Evolutionary conservation across 1,140 invertebrate species (phyloP), one percentile per base, ranked within the genome.

Genomic region (Arctopsyche grandis): DNA sequence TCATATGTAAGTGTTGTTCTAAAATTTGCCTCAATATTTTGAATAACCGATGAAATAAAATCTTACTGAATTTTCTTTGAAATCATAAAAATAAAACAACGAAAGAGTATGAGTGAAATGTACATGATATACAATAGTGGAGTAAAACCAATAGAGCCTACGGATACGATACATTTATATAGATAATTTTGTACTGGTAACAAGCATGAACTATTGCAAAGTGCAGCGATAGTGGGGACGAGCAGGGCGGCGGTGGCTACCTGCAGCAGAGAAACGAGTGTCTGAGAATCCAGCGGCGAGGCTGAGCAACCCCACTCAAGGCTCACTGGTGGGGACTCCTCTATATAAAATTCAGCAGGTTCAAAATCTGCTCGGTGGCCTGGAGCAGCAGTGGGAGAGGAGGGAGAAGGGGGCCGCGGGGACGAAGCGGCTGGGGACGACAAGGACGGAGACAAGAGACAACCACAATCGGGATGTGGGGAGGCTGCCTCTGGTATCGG

Each of bases 301-400:
- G 60, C 74, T 60, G 71, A 69, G 85, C 84, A 90, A 89, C 89
- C 89, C 86, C 91, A 91, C 85, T 89, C 91, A 85, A 92, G 88
- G 85, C 92, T 93, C 84, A 91, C 92, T 56, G 92, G 92, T 86
- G 93, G 87, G 75, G 94, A 95, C 85, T 95, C 95, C 84, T 96
- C 94, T 88, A 96, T 94, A 89, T 95, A 96, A 91, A 93, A 95
- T 83, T 95, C 94, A 74, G 94, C 93, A 83, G 91, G 92, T 83
- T 93, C 89, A 87, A 95, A 95, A 86, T 95, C 94, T 43, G 86
- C 84, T 63, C 84, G 46, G 79, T 84, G 79, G 85, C 83, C 75
- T 84, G 77, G 83, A 85, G 84, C 75, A 84, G 83, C 82, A 84
- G 82, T 81, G 12, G 82, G 82, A 16, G 82, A 79, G 19, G 82